phyloP scores from a whole-genome alignment of 2,113 vertebrate species.

The Onychostoma macrolepis region DNA sequence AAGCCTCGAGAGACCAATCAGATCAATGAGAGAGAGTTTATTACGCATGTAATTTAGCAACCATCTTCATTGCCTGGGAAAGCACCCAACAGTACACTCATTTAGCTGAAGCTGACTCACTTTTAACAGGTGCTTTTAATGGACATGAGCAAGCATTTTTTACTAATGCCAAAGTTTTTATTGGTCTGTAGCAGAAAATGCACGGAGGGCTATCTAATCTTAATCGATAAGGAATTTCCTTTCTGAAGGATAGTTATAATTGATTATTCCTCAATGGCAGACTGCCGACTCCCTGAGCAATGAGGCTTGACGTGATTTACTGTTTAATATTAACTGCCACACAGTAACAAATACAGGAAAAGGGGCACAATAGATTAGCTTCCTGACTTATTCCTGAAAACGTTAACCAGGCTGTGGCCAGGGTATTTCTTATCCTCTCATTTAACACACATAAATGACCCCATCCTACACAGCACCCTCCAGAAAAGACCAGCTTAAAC shows the following conservation, averaged over 20 bases:
- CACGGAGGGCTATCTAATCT: constrained; percentile 4
- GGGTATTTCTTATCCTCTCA: background rate
- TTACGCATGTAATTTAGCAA: constrained; percentile 12
- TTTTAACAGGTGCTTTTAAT: constrained; percentile 40
- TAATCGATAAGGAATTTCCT: constrained; percentile 31
- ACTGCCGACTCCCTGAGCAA: constrained; percentile 17
- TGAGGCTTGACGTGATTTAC: constrained; percentile 13
- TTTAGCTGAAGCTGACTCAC: background rate
- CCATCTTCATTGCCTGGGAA: constrained; percentile 3
- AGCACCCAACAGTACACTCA: constrained; percentile 26
- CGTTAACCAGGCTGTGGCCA: background rate
- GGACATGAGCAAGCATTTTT: background rate
- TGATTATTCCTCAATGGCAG: constrained; percentile 25
- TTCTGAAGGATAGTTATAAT: constrained; percentile 1
- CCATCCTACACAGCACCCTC: background rate
- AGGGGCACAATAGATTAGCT: constrained; percentile 21
- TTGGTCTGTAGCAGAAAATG: background rate
- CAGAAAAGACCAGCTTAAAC: background rate
- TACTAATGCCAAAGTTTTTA: constrained; percentile 26
- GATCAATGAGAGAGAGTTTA: constrained; percentile 34
- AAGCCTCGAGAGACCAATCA: background rate
- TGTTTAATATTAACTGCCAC: constrained; percentile 30
- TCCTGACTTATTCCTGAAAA: constrained; percentile 10
- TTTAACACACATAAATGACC: constrained; percentile 4
- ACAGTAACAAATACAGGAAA: constrained; percentile 40